Conservation (phyloP, 2,888 invertebrate genomes). For the Nomada ferruginata region DNA sequence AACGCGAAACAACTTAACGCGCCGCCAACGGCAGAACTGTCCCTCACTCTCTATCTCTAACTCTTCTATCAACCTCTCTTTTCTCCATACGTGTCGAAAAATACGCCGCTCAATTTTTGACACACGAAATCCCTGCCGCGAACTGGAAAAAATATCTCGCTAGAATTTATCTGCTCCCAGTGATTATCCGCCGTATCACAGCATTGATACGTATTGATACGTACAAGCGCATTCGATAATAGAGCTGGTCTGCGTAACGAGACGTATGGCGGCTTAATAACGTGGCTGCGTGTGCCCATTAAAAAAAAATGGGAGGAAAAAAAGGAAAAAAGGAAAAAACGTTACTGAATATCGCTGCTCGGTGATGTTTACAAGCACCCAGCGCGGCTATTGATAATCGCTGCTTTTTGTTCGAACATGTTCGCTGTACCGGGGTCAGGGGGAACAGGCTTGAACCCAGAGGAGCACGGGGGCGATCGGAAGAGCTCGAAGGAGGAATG, state of each 20-base stretch:
- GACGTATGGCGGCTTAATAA: slow-evolving; percentile 32
- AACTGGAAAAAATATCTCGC: slow-evolving; percentile 48
- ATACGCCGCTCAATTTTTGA: slow-evolving; percentile 35
- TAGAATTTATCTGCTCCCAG: slow-evolving; percentile 30
- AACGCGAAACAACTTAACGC: slow-evolving; percentile 61
- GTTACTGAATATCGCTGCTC: not conserved
- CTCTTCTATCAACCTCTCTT: not conserved
- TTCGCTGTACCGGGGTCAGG: not conserved
- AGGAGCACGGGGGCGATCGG: not conserved
- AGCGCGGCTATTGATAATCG: not conserved
- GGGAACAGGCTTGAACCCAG: not conserved
- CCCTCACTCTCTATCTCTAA: not conserved
- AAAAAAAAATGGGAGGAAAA: not conserved
- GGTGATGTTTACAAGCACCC: not conserved
- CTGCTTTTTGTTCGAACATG: not conserved
- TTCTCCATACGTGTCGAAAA: not conserved
- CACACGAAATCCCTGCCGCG: slow-evolving; percentile 31
- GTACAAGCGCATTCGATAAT: slow-evolving; percentile 11
- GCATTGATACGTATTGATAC: not conserved
- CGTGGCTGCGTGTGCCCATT: not conserved
- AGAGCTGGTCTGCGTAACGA: slow-evolving; percentile 32
- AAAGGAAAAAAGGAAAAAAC: not conserved
- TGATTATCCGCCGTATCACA: slow-evolving; percentile 28
- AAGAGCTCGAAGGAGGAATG: slow-evolving; percentile 35
- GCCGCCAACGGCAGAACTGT: slow-evolving; percentile 1